These are phyloP conservation scores for Zosterops lateralis DNA, from an alignment of 2,113 vertebrate genomes.

Conservation along the genomic window DNA sequence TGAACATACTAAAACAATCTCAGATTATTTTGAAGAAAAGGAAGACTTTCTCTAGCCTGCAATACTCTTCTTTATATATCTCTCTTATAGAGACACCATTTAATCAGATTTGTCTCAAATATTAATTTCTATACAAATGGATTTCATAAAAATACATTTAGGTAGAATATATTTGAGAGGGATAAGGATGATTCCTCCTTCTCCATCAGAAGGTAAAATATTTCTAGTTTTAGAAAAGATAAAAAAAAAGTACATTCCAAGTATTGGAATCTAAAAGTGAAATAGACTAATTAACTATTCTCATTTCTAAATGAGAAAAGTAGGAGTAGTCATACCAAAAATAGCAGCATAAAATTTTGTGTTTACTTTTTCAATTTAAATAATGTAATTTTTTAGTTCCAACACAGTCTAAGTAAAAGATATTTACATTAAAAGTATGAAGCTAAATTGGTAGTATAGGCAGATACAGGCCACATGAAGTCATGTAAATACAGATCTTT, in stretches of 20 bases:
- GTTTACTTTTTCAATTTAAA: background rate
- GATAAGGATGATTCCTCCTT: background rate
- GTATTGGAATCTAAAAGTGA: background rate
- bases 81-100: background rate
- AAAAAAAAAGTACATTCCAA: background rate
- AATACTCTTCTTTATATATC: background rate
- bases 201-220: background rate
- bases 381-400: background rate
- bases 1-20: background rate
- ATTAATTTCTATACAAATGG: background rate
- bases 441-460: background rate
- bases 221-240: background rate
- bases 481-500: background rate
- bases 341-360: background rate
- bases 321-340: background rate
- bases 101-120: background rate
- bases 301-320: background rate
- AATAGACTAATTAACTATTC: background rate
- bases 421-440: background rate
- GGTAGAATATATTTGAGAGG: background rate
- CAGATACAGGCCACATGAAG: background rate
- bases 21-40: background rate
- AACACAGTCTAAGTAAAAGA: background rate
- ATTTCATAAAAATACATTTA: constrained; percentile 2
- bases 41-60: background rate